Evolutionary conservation across 1,140 invertebrate genomes (phyloP).

Genomic region (Bombus pascuorum): DNA sequence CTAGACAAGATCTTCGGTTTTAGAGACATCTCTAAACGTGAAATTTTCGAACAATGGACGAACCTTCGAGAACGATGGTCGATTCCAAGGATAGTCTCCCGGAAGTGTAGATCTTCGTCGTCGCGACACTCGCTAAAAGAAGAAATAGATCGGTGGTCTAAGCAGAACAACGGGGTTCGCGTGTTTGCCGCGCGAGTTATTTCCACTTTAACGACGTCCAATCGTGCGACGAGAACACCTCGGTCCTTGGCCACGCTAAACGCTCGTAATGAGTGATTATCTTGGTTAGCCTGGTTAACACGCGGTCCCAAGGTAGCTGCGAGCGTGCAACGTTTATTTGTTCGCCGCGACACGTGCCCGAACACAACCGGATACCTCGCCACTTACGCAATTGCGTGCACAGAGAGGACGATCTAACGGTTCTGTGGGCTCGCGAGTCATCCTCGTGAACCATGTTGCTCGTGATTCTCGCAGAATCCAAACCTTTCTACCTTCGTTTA

Average conservation of each 20-base stretch:
- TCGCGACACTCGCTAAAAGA: conserved; percentile 7
- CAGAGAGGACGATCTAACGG: conserved; percentile 1
- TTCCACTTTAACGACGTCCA: conserved; percentile 57
- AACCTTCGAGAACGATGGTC: too few species aligned
- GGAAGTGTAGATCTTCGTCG: neutral
- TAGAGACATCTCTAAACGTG: neutral
- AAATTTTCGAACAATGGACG: neutral
- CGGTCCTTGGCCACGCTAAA: conserved; percentile 75
- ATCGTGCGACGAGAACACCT: conserved; percentile 56
- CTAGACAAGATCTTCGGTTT: too few species aligned
- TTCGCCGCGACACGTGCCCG: conserved; percentile 70
- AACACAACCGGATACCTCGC: conserved; percentile 11
- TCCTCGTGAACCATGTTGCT: too few species aligned
- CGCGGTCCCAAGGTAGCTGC: conserved; percentile 76
- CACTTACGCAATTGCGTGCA: conserved; percentile 62
- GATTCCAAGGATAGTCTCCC: neutral
- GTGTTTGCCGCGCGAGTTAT: conserved; percentile 74
- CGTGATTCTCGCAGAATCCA: neutral
- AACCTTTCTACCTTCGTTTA: neutral
- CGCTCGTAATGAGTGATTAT: conserved; percentile 81
- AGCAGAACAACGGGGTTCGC: conserved; percentile 65
- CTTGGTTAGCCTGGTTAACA: conserved; percentile 81
- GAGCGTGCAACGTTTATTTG: conserved; percentile 70
- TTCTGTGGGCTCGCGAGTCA: neutral
- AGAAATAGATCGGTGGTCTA: conserved; percentile 60